These are phyloP conservation scores for Styela clava DNA, from an alignment of 23 tunicate genomes.

Conservation along the genomic window DNA sequence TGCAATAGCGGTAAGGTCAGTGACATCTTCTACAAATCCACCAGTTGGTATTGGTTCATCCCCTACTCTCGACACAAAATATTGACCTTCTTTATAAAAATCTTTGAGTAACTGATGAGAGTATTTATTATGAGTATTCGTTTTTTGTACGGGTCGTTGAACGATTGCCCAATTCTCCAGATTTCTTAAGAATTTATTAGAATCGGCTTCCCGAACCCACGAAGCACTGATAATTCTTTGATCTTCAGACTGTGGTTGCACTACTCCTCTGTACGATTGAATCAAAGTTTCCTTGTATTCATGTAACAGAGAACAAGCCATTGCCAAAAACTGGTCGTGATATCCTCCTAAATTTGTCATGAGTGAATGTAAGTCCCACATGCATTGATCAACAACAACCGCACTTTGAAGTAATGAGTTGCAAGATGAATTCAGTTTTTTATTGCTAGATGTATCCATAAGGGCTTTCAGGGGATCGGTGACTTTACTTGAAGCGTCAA, in stretches of 20 bases:
- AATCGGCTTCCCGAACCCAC: slow-evolving; percentile 62
- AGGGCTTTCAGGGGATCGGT: slow-evolving; percentile 91
- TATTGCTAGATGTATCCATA: slow-evolving; percentile 51
- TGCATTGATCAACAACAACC: slow-evolving; percentile 82
- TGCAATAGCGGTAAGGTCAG: slow-evolving; percentile 71
- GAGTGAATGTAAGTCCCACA: slow-evolving; percentile 80
- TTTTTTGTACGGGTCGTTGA: slow-evolving; percentile 7
- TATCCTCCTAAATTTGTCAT: slow-evolving; percentile 76
- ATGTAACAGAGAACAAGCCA: slow-evolving; percentile 82
- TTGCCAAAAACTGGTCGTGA: slow-evolving; percentile 89
- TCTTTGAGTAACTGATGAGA: slow-evolving; percentile 3
- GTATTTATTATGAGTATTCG: slow-evolving; percentile 17
- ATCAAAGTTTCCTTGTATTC: slow-evolving; percentile 85
- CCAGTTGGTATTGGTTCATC: slow-evolving; percentile 18
- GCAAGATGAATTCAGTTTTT: slow-evolving; percentile 35
- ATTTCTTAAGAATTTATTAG: slow-evolving; percentile 34
- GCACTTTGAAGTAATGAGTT: slow-evolving; percentile 73
- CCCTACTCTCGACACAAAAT: slow-evolving; percentile 45
- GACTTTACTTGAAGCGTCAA: slow-evolving; percentile 94
- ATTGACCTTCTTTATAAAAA: slow-evolving; percentile 54
- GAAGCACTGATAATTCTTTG: slow-evolving; percentile 69
- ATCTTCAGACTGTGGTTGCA: slow-evolving; percentile 73
- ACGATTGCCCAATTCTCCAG: slow-evolving; percentile 71
- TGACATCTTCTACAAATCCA: slow-evolving; percentile 46
- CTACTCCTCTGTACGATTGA: slow-evolving; percentile 84